Conservation (phyloP, 2,113 vertebrate genomes). For the Xenopus borealis region DNA sequence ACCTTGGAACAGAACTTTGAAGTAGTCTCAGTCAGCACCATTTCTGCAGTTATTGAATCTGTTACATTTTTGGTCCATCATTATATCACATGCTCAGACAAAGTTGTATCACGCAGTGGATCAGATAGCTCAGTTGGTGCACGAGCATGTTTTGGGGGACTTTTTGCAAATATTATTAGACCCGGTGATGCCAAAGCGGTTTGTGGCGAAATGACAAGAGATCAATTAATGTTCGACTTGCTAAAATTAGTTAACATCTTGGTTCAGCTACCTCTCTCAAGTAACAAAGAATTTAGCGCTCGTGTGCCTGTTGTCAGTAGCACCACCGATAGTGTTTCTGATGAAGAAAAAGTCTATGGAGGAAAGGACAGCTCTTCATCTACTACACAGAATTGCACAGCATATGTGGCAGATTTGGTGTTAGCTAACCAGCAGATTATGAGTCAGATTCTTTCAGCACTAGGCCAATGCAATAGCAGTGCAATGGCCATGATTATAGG, state of each 20-base stretch:
- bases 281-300: constrained; percentile 90
- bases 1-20: constrained; percentile 97
- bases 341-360: constrained; percentile 96
- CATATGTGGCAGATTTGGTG: constrained; percentile 90
- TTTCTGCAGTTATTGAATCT: constrained; percentile 93
- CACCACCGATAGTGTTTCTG: constrained; percentile 87
- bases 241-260: constrained; percentile 92
- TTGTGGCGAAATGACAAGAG: constrained; percentile 93
- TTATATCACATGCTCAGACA: constrained; percentile 96
- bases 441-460: constrained; percentile 96
- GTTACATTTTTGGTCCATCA: constrained; percentile 96
- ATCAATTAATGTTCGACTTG: constrained; percentile 97
- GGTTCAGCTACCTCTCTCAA: constrained; percentile 90
- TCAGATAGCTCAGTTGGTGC: constrained; percentile 94
- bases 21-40: constrained; percentile 91
- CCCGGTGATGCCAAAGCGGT: constrained; percentile 98
- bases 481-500: constrained; percentile 99
- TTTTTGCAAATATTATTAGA: constrained; percentile 96
- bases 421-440: constrained; percentile 97
- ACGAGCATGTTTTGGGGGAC: constrained; percentile 92
- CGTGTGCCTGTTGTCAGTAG: constrained; percentile 75
- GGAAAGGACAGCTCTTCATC: constrained; percentile 83
- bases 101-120: constrained; percentile 92
- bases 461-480: constrained; percentile 98
- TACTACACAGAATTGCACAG: constrained; percentile 75